Evolutionary conservation across 2,888 invertebrate genomes (phyloP), one percentile per base, ranked within the genome.

Genomic region (Gerris lacustris): DNA sequence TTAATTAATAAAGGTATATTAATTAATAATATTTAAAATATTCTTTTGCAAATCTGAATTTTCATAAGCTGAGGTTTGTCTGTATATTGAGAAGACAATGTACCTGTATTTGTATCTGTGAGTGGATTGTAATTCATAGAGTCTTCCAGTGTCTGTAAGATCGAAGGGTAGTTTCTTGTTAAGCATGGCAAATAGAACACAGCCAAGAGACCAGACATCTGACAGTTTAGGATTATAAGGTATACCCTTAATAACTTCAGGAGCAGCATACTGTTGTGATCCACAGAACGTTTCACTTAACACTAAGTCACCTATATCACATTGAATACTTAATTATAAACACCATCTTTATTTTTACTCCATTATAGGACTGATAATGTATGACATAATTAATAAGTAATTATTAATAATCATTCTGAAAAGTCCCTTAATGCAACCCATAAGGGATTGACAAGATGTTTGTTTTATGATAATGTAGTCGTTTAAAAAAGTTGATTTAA

Each of bases 151-250:
- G 72, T 91, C 89, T 0, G 86, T 85, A 77, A 91, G 91, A 77
- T 91, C 90, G 78, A 90, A 93, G 0, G 93, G 92, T 85, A 92
- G 86, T 0, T 89, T 87, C 79, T 90, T 90, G 79, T 91, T 92
- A 1, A 92, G 81, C 87, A 92, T 89, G 47, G 92, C 90, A 79
- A 89, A 94, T 5, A 92, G 81, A 69, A 94, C 87, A 7, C 90
- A 83, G 6, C 89, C 92, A 68, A 90, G 78, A 2, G 91, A 90
- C 93, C 92, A 94, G 77, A 91, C 83, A 78, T 94, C 93, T 0
- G 89, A 85, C 69, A 84, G 77, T 80, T 87, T 88, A 0, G 90
- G 88, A 77, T 88, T 82, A 77, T 90, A 90, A 0, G 89, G 88
- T 55, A 85, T 83, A 0, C 91, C 91, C 79, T 83, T 86, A 70